Evolutionary conservation across 2,888 invertebrate species (phyloP).

Genomic region (Cremastobaeus sp.): DNA sequence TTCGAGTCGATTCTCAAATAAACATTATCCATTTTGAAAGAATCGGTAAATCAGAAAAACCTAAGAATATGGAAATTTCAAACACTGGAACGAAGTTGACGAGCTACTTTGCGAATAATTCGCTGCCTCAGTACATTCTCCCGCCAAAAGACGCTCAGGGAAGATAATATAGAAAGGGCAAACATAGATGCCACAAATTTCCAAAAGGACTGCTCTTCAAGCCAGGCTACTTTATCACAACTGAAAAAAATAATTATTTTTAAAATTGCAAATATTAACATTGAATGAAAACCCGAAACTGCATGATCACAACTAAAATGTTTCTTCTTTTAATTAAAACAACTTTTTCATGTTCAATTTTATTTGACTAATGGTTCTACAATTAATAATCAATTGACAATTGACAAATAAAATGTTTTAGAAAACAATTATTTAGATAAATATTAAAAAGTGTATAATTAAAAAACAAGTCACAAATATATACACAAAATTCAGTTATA

Average conservation of each 20-base stretch:
- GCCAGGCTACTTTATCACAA: constrained; percentile 90
- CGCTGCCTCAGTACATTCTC: constrained; percentile 74
- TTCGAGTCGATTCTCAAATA: constrained; percentile 72
- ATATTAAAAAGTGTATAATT: too few species aligned
- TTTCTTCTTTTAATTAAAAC: too few species aligned
- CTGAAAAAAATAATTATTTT: constrained; percentile 77
- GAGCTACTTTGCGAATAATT: constrained; percentile 74
- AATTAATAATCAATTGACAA: too few species aligned
- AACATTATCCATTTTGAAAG: constrained; percentile 65
- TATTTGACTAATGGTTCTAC: too few species aligned
- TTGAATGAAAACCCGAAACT: neutral
- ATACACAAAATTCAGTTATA: too few species aligned
- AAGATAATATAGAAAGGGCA: constrained; percentile 82
- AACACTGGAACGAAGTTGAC: constrained; percentile 72
- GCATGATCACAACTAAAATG: neutral
- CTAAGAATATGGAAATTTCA: constrained; percentile 18
- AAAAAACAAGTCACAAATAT: too few species aligned
- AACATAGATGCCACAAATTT: constrained; percentile 87
- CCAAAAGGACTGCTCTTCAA: constrained; percentile 91
- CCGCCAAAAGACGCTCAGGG: constrained; percentile 74
- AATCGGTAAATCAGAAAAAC: neutral
- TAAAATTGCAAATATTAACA: constrained; percentile 6
- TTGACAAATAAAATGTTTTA: too few species aligned
- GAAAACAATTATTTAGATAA: too few species aligned
- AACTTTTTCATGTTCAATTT: too few species aligned